phyloP scores from a whole-genome alignment of 2,797 vertebrate species.

The Sphenopsis melanotis region DNA sequence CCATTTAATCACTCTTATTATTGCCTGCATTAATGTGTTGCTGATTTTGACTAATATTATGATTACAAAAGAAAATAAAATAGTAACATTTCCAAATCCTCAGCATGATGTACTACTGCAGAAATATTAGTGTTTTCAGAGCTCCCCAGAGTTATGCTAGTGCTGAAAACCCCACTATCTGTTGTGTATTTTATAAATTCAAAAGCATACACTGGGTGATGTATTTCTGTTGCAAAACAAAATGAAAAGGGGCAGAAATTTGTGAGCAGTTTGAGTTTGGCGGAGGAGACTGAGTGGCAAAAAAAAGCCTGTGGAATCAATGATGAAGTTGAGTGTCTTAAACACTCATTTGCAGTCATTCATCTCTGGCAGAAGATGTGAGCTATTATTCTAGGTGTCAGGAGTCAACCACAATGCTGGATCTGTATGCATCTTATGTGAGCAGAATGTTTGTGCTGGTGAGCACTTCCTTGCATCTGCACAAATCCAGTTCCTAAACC shows the following conservation, averaged over 20 bases:
- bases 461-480: neutral
- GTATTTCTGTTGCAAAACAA: conserved; percentile 20
- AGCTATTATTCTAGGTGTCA: conserved; percentile 32
- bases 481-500: neutral
- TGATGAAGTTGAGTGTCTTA: conserved; percentile 43
- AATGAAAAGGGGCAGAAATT: conserved; percentile 4
- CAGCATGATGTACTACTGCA: neutral
- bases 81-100: neutral
- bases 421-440: neutral
- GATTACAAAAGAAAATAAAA: neutral
- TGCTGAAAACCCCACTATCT: neutral
- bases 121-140: neutral
- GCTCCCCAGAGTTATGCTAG: neutral
- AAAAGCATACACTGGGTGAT: neutral
- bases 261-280: neutral
- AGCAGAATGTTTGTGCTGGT: neutral
- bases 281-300: neutral
- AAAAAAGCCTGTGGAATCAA: neutral
- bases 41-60: neutral
- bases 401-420: neutral
- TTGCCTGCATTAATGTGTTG: neutral
- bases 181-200: neutral
- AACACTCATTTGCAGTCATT: conserved; percentile 47
- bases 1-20: neutral
- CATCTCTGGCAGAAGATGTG: conserved; percentile 39